Evolutionary conservation across 1,140 invertebrate genomes (phyloP), one percentile per base, ranked within the genome.

Genomic region (Lepidostoma basale): DNA sequence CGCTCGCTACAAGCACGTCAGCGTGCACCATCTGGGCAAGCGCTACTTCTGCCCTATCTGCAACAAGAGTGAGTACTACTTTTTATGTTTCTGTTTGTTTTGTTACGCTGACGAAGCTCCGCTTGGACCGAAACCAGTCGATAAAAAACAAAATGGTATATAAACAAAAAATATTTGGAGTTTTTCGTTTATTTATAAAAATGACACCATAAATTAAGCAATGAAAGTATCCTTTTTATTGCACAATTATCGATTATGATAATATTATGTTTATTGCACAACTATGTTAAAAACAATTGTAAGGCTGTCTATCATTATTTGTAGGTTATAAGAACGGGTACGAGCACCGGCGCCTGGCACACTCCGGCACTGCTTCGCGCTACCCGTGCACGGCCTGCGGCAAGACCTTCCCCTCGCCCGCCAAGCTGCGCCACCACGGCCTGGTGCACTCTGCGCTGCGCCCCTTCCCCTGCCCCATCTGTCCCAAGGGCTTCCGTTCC

Each of bases 11-110:
- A 59, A 60, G 33, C 62, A 70, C 36, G 16, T 14, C 9, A 12
- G 8, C 9, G 18, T 44, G 12, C 39, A 49, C 23, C 68, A 70
- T 30, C 47, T 70, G 4, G 68, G 68, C 22, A 9, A 58, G 5
- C 36, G 26, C 1, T 70, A 70, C 56, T 56, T 54, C 59, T 70
- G 68, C 58, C 49, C 60, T 54, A 26, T 70, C 8, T 70, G 68
- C 54, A 70, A 70, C 39, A 70, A 70, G 36, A 22, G 68, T 70
- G 39, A 58, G 42, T 28, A 9, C 18, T 42, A 8, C 44, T 8
- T 6, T 16, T 8, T 47, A 9, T 16, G 8, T 47, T 9, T 8
- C n/a, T 8, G 20, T 9, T n/a, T n/a, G n/a, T n/a, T n/a, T n/a
- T n/a, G n/a, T n/a, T n/a, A n/a, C n/a, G n/a, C n/a, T n/a, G n/a